Conservation (phyloP, 2,113 vertebrate species). For the Burhinus oedicnemus region DNA sequence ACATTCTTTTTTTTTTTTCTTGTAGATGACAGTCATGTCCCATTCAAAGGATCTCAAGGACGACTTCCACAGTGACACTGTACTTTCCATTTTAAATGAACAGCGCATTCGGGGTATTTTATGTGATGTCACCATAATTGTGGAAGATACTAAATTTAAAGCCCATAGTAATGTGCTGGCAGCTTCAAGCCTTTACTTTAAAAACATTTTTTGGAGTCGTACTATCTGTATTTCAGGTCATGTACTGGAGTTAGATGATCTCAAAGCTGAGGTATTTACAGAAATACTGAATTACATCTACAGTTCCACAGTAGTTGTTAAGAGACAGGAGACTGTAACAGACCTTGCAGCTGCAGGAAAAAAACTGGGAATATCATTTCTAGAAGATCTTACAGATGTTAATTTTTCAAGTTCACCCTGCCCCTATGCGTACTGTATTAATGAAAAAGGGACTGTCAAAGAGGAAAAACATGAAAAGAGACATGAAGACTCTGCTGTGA, state of each 20-base stretch:
- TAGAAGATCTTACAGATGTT: conserved; percentile 85
- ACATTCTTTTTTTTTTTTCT: not conserved
- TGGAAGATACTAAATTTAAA: conserved; percentile 97
- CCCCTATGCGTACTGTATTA: conserved; percentile 75
- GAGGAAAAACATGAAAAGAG: conserved; percentile 80
- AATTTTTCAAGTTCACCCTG: conserved; percentile 75
- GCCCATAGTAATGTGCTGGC: conserved; percentile 96
- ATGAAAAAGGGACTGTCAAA: conserved; percentile 77
- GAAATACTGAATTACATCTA: conserved; percentile 97
- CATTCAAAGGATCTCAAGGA: conserved; percentile 90
- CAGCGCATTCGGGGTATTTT: conserved; percentile 93
- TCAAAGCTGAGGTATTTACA: conserved; percentile 96
- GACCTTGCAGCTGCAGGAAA: conserved; percentile 91
- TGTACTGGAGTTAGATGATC: conserved; percentile 92
- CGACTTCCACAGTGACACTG: conserved; percentile 86
- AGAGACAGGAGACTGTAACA: conserved; percentile 81
- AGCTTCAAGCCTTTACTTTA: conserved; percentile 95
- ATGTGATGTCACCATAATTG: conserved; percentile 96
- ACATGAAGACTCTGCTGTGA: conserved; percentile 83
- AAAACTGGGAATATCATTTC: conserved; percentile 93
- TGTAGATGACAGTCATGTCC: conserved; percentile 92
- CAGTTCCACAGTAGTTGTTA: conserved; percentile 88
- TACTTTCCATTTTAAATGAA: conserved; percentile 93
- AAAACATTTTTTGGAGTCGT: conserved; percentile 87
- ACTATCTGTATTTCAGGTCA: conserved; percentile 87